These are phyloP conservation scores for Onychostoma macrolepis DNA, from an alignment of 2,113 vertebrate genomes.

Conservation along the genomic window DNA sequence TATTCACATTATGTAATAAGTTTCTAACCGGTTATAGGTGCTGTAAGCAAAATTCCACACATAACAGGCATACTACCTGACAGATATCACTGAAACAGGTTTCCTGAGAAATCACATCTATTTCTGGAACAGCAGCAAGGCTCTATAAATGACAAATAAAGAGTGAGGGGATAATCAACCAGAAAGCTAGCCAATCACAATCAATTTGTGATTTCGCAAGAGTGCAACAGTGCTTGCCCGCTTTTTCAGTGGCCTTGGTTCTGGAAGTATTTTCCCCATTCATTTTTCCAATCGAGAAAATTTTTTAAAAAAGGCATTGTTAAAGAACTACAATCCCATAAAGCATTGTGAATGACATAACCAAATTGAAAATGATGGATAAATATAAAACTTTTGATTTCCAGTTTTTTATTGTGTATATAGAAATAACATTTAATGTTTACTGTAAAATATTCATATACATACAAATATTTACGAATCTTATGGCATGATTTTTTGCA, in stretches of 20 bases:
- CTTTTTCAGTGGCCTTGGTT: background rate
- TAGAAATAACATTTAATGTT: background rate
- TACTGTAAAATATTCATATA: no score
- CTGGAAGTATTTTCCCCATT: background rate
- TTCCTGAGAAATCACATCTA: background rate
- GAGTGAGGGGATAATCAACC: background rate
- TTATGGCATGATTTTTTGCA: background rate
- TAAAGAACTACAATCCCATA: background rate
- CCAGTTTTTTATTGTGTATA: background rate
- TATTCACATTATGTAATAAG: conserved; percentile 35
- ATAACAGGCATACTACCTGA: background rate
- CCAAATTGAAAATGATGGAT: no score
- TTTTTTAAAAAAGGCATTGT: background rate
- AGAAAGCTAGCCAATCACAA: background rate
- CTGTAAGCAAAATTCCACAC: background rate
- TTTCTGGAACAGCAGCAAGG: background rate
- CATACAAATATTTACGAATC: no score
- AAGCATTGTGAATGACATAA: background rate
- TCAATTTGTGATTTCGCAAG: background rate
- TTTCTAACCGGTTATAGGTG: conserved; percentile 11
- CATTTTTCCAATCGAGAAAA: background rate
- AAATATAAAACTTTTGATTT: background rate
- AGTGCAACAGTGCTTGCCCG: background rate
- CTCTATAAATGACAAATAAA: background rate
- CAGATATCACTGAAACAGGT: background rate